Evolutionary conservation across 2,888 invertebrate species (phyloP).

Genomic region (Neocrepidodera transversa): DNA sequence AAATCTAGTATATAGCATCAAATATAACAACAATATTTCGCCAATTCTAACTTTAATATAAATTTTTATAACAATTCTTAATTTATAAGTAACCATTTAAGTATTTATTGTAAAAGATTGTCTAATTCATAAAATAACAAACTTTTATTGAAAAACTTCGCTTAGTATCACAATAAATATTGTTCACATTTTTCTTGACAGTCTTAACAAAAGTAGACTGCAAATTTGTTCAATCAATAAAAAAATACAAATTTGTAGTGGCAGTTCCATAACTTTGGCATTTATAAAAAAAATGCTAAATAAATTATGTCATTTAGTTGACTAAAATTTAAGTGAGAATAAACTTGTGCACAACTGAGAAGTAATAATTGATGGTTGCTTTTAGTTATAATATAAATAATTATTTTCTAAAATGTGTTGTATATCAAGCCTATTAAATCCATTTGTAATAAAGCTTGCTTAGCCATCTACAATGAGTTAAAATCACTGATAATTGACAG

Average conservation of each 20-base stretch:
- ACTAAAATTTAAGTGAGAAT: no score
- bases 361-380: neutral
- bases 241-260: neutral
- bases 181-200: constrained; percentile 14
- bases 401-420: no score
- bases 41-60: neutral
- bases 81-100: neutral
- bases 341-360: neutral
- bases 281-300: no score
- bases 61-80: constrained; percentile 12
- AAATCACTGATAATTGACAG: no score
- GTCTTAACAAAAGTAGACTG: neutral
- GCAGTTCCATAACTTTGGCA: no score
- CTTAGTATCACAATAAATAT: constrained; percentile 21
- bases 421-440: no score
- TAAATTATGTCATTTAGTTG: no score
- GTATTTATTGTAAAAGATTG: neutral
- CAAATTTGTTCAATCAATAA: neutral
- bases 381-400: no score
- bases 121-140: neutral
- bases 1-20: neutral
- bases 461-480: no score
- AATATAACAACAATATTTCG: constrained; percentile 1
- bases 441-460: no score
- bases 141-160: no score